A percentile compares a stretch with the other conserved stretches of the same genome.
Conservation (phyloP, 2,797 vertebrate genomes). For the Platalea minor region DNA sequence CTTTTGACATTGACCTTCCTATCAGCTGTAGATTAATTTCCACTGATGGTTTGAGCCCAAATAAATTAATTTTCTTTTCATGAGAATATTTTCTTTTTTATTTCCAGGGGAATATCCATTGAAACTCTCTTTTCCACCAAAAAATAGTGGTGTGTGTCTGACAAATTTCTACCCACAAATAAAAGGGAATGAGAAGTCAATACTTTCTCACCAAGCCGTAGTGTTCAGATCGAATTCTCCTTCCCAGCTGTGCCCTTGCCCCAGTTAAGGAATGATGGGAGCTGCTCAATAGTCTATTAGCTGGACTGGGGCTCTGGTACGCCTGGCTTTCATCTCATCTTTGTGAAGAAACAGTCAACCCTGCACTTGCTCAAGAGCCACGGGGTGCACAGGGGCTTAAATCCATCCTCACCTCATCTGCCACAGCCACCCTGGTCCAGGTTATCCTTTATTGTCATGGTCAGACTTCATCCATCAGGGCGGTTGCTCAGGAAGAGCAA, state of each 20-base stretch:
- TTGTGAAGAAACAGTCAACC: neutral
- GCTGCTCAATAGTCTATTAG: neutral
- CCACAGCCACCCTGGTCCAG: neutral
- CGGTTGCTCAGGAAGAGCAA: neutral
- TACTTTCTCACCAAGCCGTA: neutral
- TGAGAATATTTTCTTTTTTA: neutral
- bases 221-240: neutral
- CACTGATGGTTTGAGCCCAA: neutral
- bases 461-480: neutral
- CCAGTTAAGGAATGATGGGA: neutral
- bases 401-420: neutral
- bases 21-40: neutral
- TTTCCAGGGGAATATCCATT: neutral
- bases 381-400: neutral
- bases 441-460: neutral
- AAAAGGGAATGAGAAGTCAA: neutral
- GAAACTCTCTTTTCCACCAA: neutral
- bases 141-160: neutral
- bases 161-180: neutral
- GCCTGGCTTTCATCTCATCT: neutral
- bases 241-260: neutral
- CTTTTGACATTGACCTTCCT: neutral
- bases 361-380: accelerated
- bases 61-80: neutral
- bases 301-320: neutral